A percentile compares a stretch with the other conserved stretches of the same genome.
phyloP scores from a whole-genome alignment of 2,113 vertebrate species.

The Nothoprocta pentlandii region DNA sequence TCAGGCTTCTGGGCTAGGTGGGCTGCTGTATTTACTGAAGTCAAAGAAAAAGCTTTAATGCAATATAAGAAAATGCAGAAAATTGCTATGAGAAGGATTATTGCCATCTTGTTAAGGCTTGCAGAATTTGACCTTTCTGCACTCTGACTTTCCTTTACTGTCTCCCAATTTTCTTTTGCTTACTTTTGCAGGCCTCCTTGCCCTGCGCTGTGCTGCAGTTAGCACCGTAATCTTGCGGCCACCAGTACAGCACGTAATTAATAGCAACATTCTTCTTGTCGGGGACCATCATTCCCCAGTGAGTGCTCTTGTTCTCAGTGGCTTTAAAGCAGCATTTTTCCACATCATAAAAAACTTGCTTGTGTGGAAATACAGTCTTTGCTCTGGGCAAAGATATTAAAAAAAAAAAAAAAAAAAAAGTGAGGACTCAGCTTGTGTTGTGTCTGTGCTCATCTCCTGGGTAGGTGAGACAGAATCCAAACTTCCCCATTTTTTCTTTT shows the following conservation, averaged over 20 bases:
- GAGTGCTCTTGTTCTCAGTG: not conserved
- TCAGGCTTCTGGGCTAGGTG: not conserved
- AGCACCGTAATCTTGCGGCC: not conserved
- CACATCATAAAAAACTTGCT: not conserved
- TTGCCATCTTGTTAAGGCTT: fast-evolving
- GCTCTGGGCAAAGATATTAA: not conserved
- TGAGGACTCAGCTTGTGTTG: too few relatives aligned
- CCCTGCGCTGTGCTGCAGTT: not conserved
- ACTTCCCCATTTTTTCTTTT: not conserved
- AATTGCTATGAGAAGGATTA: not conserved
- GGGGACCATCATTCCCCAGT: fast-evolving
- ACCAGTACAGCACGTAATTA: not conserved
- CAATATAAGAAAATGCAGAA: not conserved
- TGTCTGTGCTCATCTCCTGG: not conserved
- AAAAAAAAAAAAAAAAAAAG: not conserved
- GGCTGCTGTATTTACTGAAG: not conserved
- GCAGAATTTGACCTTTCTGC: not conserved
- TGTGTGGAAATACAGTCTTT: not conserved
- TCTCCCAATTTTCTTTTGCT: not conserved
- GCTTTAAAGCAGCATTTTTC: not conserved
- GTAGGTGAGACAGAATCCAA: not conserved
- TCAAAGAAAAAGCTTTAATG: not conserved
- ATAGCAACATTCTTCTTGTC: fast-evolving
- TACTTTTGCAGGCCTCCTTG: not conserved
- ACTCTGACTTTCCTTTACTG: not conserved